A percentile compares a stretch with the other conserved stretches of the same genome.
These are phyloP conservation scores for Pelobates fuscus DNA, from an alignment of 2,113 vertebrate genomes.

Conservation along the genomic window DNA sequence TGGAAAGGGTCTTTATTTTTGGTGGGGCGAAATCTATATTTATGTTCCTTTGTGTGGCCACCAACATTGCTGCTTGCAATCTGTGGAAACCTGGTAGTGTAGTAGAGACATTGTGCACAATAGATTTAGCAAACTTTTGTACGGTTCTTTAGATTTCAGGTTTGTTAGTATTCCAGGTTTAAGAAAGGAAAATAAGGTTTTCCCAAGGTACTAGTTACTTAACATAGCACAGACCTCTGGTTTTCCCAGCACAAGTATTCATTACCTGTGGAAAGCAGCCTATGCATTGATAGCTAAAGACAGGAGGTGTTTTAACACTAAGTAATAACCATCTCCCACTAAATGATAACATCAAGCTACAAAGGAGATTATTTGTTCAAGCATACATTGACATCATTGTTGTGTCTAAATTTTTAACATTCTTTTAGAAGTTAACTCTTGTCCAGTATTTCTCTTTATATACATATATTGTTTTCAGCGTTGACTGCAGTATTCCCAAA, in stretches of 20 bases:
- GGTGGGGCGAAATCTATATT: too few species aligned
- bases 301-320: slow-evolving; percentile 52
- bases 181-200: too few species aligned
- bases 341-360: slow-evolving; percentile 53
- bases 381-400: slow-evolving; percentile 58
- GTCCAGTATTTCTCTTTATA: not conserved
- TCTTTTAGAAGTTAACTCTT: slow-evolving; percentile 48
- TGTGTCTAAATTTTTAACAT: slow-evolving; percentile 59
- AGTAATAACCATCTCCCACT: slow-evolving; percentile 54
- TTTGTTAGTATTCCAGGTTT: too few species aligned
- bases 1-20: too few species aligned
- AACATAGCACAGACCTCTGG: slow-evolving; percentile 17
- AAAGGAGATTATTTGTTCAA: slow-evolving; percentile 57
- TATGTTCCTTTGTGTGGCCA: too few species aligned
- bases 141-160: too few species aligned
- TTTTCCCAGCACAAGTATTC: slow-evolving; percentile 39
- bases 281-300: slow-evolving; percentile 50
- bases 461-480: too few species aligned
- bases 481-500: too few species aligned
- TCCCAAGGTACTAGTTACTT: not conserved
- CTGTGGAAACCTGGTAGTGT: too few species aligned
- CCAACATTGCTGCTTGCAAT: too few species aligned
- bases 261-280: slow-evolving; percentile 33
- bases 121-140: too few species aligned
- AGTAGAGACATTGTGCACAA: too few species aligned